Evolutionary conservation across 2,797 vertebrate genomes (phyloP).

Genomic region (Onychomys arenicola): DNA sequence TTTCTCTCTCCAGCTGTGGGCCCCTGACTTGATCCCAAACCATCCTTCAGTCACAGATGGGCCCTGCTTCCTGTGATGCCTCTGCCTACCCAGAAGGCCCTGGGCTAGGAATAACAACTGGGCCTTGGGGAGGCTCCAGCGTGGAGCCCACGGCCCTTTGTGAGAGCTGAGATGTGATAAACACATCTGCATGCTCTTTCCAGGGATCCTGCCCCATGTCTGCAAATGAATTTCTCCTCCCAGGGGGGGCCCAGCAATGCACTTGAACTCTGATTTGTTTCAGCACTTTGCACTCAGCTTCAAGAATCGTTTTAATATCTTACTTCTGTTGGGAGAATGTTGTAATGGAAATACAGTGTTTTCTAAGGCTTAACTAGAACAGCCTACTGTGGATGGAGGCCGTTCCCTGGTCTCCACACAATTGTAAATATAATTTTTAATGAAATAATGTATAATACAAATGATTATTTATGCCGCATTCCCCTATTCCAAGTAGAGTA

Average conservation of each 20-base stretch:
- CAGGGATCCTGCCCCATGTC: conserved; percentile 52
- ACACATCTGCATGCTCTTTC: conserved; percentile 53
- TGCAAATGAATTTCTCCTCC: conserved; percentile 76
- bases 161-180: conserved; percentile 37
- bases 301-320: conserved; percentile 80
- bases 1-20: neutral
- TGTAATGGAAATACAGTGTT: conserved; percentile 76
- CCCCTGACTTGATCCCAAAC: neutral
- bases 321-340: conserved; percentile 74
- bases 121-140: conserved; percentile 20
- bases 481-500: conserved; percentile 75
- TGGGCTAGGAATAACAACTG: conserved; percentile 47
- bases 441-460: conserved; percentile 81
- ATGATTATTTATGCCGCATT: conserved; percentile 82
- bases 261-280: conserved; percentile 81
- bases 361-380: conserved; percentile 72
- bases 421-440: conserved; percentile 82
- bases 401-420: conserved; percentile 70
- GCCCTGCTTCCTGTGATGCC: neutral
- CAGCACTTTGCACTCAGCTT: conserved; percentile 79
- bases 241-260: conserved; percentile 64
- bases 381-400: conserved; percentile 57
- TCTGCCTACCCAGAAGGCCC: neutral
- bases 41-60: neutral
- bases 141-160: neutral